Evolutionary conservation across 2,888 invertebrate genomes (phyloP), one percentile per base, ranked within the genome.

Genomic region (Papilio gigon): DNA sequence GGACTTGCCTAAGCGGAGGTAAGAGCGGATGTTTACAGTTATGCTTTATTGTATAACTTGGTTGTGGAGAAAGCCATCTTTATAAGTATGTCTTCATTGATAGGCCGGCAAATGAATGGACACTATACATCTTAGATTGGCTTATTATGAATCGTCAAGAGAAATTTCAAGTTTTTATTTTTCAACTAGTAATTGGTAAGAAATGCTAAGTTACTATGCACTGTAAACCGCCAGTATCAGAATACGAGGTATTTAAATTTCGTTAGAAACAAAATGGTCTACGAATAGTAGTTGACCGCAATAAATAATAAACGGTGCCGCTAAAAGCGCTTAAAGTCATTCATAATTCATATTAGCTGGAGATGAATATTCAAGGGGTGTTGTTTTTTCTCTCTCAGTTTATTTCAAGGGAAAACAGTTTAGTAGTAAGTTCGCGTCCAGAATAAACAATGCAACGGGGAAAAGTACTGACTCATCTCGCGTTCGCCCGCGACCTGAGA

Each of bases 21-120:
- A 90, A 90, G 89, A 83, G 80, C 85, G 86, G 84, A 88, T 88
- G 83, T 90, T 88, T 88, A 90, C 91, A 88, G 91, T 90, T 91
- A 90, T 82, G 82, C 80, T 74, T 83, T 88, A 86, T 90, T 91
- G 90, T 90, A 84, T 89, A 90, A 91, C 84, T 82, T 82, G 76
- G 78, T 17, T 27, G 73, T 56, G 73, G 81, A 80, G 83, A 80
- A 79, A 79, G 81, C 78, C 68, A 33, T 69, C 22, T 60, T 53
- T 65, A 60, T 53, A 60, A 80, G 84, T 85, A 85, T 85, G 83
- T 85, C 80, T 79, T 78, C 75, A 47, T 64, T 75, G 76, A 73
- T 72, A 72, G 59, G 12, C 17, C 6, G 27, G 59, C 17, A 33
- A 66, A 37, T 25, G 44, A 37, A 42, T 40, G 20, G 30, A 44